Conservation (phyloP, 2,113 vertebrate genomes). For the Cnemophilus loriae region DNA sequence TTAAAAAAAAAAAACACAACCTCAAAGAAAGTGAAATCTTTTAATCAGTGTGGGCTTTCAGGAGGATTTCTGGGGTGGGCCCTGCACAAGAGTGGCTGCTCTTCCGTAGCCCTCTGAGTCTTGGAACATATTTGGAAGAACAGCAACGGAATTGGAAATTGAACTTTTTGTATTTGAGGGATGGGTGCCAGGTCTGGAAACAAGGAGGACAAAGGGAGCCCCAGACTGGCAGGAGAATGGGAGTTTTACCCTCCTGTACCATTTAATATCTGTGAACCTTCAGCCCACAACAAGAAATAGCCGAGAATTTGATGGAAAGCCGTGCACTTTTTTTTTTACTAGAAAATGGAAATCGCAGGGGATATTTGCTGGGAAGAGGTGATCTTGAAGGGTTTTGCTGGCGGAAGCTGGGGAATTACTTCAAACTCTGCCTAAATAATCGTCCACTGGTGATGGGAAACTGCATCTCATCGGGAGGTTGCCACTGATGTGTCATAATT, state of each 20-base stretch:
- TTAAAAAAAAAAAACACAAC: not conserved
- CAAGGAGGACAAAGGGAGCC: not conserved
- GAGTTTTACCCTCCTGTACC: not conserved
- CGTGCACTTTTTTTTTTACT: rapidly evolving
- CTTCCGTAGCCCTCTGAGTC: not conserved
- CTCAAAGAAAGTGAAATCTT: not conserved
- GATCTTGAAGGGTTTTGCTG: not conserved
- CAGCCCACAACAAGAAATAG: not conserved
- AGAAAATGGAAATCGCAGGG: not conserved
- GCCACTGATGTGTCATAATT: not conserved
- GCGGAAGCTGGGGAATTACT: not conserved
- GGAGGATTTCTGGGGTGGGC: not conserved
- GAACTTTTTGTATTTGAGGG: not conserved
- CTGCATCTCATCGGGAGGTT: not conserved
- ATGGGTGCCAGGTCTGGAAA: not conserved
- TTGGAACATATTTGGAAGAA: not conserved
- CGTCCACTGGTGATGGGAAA: not conserved
- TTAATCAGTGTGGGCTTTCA: not conserved
- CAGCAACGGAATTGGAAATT: not conserved
- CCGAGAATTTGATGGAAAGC: not conserved
- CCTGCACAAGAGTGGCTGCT: not conserved
- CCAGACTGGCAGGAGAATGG: not conserved
- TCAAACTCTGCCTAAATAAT: not conserved
- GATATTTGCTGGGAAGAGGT: not conserved
- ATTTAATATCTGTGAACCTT: not conserved